phyloP scores from a whole-genome alignment of 1,140 invertebrate species.

The Trichonephila clavipes region DNA sequence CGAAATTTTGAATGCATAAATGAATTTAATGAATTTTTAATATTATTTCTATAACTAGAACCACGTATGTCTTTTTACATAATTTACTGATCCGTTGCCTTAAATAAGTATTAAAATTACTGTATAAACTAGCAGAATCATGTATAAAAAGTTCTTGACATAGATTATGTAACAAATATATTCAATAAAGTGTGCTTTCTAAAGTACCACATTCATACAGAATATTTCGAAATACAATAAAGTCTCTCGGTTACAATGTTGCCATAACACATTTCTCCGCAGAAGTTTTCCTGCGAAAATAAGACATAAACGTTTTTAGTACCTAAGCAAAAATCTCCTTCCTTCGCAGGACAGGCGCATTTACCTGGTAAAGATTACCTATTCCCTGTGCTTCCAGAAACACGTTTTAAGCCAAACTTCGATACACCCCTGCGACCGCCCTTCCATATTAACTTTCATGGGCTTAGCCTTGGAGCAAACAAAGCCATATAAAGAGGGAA shows the following conservation, averaged over 20 bases:
- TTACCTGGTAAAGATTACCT: not conserved
- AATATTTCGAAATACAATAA: too few species aligned
- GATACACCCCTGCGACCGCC: not conserved
- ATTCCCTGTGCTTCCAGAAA: not conserved
- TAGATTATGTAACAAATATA: too few species aligned
- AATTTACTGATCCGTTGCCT: too few species aligned
- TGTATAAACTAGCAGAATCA: too few species aligned
- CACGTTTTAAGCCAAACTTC: slow-evolving; percentile 5
- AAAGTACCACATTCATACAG: too few species aligned
- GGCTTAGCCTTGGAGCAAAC: slow-evolving; percentile 1
- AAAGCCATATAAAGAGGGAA: slow-evolving; percentile 47
- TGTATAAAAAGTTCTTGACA: too few species aligned
- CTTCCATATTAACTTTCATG: slow-evolving; percentile 63
- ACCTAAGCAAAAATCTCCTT: not conserved
- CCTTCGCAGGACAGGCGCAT: not conserved
- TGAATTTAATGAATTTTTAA: too few species aligned
- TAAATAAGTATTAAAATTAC: too few species aligned
- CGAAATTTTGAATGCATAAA: too few species aligned
- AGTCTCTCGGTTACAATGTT: not conserved
- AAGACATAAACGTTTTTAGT: slow-evolving; percentile 10
- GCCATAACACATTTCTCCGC: not conserved
- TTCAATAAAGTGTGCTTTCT: too few species aligned
- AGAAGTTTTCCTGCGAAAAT: not conserved
- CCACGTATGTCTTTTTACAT: too few species aligned
- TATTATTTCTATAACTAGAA: too few species aligned